Base-by-base conservation (phyloP, 2,113 vertebrate genomes). In the Paradoxurus hermaphroditus region DNA sequence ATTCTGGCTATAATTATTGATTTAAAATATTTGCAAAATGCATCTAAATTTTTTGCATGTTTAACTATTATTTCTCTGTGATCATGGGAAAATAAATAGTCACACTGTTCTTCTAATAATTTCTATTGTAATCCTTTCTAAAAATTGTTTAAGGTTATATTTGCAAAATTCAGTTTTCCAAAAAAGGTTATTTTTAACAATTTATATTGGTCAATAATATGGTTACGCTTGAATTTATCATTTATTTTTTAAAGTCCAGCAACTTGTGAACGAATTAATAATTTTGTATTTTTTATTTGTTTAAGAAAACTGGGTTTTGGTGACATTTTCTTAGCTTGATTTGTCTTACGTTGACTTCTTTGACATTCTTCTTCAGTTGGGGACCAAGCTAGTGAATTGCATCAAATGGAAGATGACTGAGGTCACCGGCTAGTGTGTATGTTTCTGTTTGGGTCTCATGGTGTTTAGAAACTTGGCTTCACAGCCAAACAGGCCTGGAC, bases 221-320 rank as follows among this genome's bases (percentile, higher is more conserved):
- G 14, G 29, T 53, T 63, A 83, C 41, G 4, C n/a, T 73, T 19
- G 5, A 49, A n/a, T 51, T 73, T 27, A 44, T 92, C 39, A 72
- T 34, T 78, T 88, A 83, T 41, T 67, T 94, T 94, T 86, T 67
- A 84, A 77, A 96, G 77, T 88, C 34, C 21, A 83, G 67, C 14
- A 87, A 87, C 8, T 75, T 91, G 23, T 41, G 8, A 68, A 56
- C 29, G 46, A 27, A 90, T 72, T 14, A 36, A 81, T 49, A 91
- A 23, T 63, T 65, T 9, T 29, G 2, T 41, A 67, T 59, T 51
- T 65, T 75, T 49, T 59, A 49, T 70, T 79, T 78, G 51, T 27
- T 88, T 79, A 27, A 93, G 68, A 90, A 90, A 89, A 84, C 31
- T 41, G 59, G 83, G n/a, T 18, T 87, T 68, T 56, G 25, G 67